phyloP scores from a whole-genome alignment of 2,888 invertebrate species.

The Spicauda simplicius region DNA sequence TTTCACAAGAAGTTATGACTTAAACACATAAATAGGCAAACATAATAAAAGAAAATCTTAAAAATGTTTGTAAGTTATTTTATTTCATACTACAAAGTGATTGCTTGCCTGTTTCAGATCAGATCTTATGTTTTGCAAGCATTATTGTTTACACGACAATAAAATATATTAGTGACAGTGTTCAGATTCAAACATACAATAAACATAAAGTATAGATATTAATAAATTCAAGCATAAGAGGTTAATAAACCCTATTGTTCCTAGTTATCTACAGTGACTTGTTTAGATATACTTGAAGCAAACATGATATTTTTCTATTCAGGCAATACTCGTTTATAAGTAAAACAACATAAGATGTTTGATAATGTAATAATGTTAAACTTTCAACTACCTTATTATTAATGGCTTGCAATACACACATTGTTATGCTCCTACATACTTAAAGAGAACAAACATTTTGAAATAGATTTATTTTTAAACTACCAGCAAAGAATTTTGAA shows the following conservation, averaged over 20 bases:
- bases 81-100: background rate
- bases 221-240: conserved; percentile 9
- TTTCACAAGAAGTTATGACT: background rate
- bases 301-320: conserved; percentile 21
- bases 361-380: conserved; percentile 39
- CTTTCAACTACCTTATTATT: conserved; percentile 45
- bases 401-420: conserved; percentile 45
- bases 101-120: conserved; percentile 4
- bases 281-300: conserved; percentile 23
- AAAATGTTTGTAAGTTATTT: background rate
- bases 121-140: conserved; percentile 7
- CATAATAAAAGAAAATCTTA: background rate
- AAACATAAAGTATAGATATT: conserved; percentile 3
- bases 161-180: conserved; percentile 12
- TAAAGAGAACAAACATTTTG: conserved; percentile 37
- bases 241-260: conserved; percentile 13
- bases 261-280: conserved; percentile 29
- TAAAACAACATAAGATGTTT: conserved; percentile 32
- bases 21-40: background rate
- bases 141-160: conserved; percentile 28
- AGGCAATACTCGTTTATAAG: conserved; percentile 24
- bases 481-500: conserved; percentile 37
- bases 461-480: conserved; percentile 30
- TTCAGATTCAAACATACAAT: conserved; percentile 16
- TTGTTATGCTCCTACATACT: conserved; percentile 36